Conservation (phyloP, 2,113 vertebrate species). For the Dryoscopus gambensis region DNA sequence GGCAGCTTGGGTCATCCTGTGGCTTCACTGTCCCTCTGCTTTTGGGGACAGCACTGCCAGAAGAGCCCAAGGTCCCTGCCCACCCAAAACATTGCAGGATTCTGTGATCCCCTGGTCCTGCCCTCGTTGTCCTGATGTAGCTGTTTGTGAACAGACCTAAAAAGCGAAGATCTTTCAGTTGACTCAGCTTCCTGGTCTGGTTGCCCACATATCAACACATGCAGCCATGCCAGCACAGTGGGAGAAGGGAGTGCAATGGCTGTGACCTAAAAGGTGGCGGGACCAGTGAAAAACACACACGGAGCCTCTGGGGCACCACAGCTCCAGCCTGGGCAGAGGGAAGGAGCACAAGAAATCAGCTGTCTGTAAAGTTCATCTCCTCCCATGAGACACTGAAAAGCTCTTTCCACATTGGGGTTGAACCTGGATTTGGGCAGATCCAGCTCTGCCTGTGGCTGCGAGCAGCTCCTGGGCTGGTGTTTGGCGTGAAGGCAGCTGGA, state of each 20-base stretch:
- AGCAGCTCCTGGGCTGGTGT: not conserved
- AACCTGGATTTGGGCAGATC: not conserved
- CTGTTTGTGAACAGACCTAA: not conserved
- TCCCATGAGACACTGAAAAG: not conserved
- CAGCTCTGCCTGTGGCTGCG: not conserved
- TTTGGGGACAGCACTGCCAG: not conserved
- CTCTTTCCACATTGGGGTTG: not conserved
- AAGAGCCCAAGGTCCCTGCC: not conserved
- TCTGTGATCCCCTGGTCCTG: not conserved
- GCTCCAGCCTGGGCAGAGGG: not conserved
- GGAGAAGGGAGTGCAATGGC: not conserved
- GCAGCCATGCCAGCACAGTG: not conserved
- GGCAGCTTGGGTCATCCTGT: not conserved
- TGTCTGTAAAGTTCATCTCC: not conserved
- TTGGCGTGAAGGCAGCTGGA: not conserved
- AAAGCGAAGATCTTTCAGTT: not conserved
- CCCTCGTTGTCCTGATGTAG: not conserved
- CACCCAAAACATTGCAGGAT: not conserved
- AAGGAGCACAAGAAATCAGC: not conserved
- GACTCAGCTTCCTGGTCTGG: not conserved
- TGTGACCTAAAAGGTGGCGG: not conserved
- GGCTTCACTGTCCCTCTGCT: not conserved
- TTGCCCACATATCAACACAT: not conserved
- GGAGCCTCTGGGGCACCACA: not conserved
- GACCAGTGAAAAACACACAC: not conserved